phyloP scores from a whole-genome alignment of 2,113 vertebrate genomes.

The Sardina pilchardus region DNA sequence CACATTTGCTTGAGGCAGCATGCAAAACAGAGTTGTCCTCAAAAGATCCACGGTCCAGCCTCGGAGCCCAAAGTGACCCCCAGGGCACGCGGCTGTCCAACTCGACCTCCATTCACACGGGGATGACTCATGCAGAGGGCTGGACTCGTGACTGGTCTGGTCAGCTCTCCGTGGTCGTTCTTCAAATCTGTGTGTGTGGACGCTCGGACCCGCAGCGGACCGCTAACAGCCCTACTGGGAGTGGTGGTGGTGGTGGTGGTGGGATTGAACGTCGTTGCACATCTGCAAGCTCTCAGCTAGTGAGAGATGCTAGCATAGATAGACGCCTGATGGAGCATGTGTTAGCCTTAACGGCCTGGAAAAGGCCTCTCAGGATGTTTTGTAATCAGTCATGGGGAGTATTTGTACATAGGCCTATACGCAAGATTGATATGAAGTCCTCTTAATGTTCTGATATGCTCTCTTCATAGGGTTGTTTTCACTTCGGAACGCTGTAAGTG shows the following conservation, averaged over 20 bases:
- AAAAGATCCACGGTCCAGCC: background rate
- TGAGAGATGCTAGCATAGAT: background rate
- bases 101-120: background rate
- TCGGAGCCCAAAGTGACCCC: background rate
- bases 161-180: background rate
- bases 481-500: background rate
- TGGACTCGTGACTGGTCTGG: background rate
- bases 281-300: slow-evolving; percentile 39
- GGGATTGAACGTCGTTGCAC: background rate
- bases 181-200: background rate
- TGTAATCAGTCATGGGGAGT: background rate
- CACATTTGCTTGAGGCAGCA: background rate
- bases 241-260: no score
- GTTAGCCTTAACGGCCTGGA: background rate
- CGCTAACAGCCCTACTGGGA: background rate
- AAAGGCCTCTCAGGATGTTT: background rate
- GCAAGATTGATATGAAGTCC: background rate
- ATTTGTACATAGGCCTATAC: background rate
- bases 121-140: background rate
- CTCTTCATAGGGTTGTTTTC: background rate
- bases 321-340: background rate
- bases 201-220: background rate
- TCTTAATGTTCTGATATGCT: background rate
- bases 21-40: background rate
- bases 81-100: background rate